These are phyloP conservation scores for Casuarius casuarius DNA, from an alignment of 2,113 vertebrate genomes.

Conservation along the genomic window DNA sequence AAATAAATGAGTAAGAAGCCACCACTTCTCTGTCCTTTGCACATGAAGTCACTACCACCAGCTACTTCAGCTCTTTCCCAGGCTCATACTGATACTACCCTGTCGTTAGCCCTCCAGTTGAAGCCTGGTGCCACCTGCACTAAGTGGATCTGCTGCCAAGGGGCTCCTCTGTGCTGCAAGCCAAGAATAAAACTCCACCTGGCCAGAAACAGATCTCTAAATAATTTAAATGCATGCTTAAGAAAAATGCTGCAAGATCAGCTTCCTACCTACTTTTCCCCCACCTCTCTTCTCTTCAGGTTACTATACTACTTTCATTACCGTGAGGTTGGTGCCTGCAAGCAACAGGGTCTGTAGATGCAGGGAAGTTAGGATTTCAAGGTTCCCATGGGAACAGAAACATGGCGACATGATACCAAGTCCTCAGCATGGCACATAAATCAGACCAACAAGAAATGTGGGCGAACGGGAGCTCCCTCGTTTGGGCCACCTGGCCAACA, in stretches of 20 bases:
- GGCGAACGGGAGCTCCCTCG: neutral
- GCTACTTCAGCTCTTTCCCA: too few species aligned
- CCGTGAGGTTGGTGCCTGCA: neutral
- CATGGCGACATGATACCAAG: too few species aligned
- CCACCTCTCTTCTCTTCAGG: neutral
- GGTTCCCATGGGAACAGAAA: neutral
- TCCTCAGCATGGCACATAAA: neutral
- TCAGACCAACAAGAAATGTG: rapidly evolving
- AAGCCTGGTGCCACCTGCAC: too few species aligned
- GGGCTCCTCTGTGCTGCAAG: too few species aligned
- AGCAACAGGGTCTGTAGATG: neutral
- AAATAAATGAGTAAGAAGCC: too few species aligned
- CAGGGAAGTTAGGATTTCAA: neutral
- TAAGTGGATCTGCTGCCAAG: too few species aligned
- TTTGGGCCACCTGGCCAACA: neutral
- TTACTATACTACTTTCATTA: neutral
- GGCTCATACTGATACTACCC: too few species aligned
- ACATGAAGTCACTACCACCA: too few species aligned
- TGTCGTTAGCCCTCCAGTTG: too few species aligned
- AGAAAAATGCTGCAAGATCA: neutral
- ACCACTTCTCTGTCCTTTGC: too few species aligned
- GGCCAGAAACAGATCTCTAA: neutral
- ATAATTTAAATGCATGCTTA: neutral
- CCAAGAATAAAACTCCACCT: too few species aligned
- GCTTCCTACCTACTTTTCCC: neutral